Base-by-base conservation (phyloP, 92 coral and sea anemone genomes). In the Parazoanthus atlanticus region DNA sequence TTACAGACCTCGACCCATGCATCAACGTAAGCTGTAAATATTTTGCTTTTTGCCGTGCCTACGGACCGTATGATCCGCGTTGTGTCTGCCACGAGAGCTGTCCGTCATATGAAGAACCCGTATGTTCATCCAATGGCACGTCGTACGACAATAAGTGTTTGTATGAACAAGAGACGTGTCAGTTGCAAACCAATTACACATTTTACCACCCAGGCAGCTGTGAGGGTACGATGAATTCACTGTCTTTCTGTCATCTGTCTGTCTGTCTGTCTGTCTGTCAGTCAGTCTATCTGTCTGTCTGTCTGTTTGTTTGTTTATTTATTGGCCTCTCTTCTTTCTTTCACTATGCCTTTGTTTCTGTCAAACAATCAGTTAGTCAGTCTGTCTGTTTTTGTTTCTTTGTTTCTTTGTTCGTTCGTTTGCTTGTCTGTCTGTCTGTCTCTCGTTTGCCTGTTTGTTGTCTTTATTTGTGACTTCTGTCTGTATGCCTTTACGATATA, bases 131-230 rank as follows among this genome's bases (percentile, higher is more conserved):
- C 19, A 93, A 93, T 47, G 95, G 95, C 70, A 82, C 90, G 32
- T 79, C 90, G 26, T 91, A 73, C 40, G 93, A 82, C 88, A 93
- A 93, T 71, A 82, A 85, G 52, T 93, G 95, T 86, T 40, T 91
- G 47, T 91, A 86, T 80, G 81, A 86, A 49, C 90, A 81, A 76
- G 93, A 89, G 43, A 74, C 89, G 36, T 93, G 95, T 71, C 79
- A 64, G 16, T 34, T 78, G 15, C 84, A 74, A 79, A 85, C 28
- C 6, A 91, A 91, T 81, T 86, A 84, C 79, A 80, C 93, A 3
- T 52, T 88, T 1, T 91, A 91, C 34, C 95, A 93, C 72, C 95
- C 89, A 36, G 95, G 95, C 38, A 93, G 93, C 82, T 93, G 95
- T 76, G 93, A 91, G 88, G 95, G 95, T 93, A 77, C 10, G 81